Evolutionary conservation across 2,888 invertebrate genomes (phyloP).

Genomic region (Volucella inanis): DNA sequence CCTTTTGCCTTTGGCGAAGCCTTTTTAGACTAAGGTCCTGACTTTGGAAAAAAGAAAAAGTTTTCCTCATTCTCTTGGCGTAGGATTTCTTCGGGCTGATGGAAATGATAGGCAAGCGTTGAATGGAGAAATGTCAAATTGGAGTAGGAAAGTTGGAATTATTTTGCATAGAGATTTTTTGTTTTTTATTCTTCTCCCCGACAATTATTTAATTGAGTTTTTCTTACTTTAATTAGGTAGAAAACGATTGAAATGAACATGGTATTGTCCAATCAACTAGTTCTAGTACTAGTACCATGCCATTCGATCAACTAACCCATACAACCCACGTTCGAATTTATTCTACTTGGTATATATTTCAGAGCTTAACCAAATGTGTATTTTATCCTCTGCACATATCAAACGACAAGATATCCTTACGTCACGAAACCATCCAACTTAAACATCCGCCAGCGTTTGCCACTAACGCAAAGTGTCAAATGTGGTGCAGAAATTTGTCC

Average conservation of each 20-base stretch:
- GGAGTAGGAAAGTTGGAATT: constrained; percentile 22
- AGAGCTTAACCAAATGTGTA: background rate
- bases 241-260: constrained; percentile 37
- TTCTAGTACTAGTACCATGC: no score
- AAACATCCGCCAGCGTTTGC: constrained; percentile 57
- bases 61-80: constrained; percentile 21
- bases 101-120: background rate
- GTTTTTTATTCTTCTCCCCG: background rate
- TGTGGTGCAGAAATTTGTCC: constrained; percentile 71
- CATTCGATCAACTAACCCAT: no score
- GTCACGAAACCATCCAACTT: constrained; percentile 62
- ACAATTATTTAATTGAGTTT: constrained; percentile 21
- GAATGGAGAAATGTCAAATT: background rate
- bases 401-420: constrained; percentile 39
- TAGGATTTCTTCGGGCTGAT: constrained; percentile 5
- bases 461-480: constrained; percentile 60
- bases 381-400: background rate
- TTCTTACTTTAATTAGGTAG: constrained; percentile 16
- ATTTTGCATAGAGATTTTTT: no score
- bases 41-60: constrained; percentile 33
- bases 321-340: background rate
- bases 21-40: constrained; percentile 11
- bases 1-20: constrained; percentile 29
- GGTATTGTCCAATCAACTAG: background rate
- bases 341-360: constrained; percentile 5